Base-by-base conservation (phyloP, 92 coral and sea anemone genomes). In the Parazoanthus darwini region DNA sequence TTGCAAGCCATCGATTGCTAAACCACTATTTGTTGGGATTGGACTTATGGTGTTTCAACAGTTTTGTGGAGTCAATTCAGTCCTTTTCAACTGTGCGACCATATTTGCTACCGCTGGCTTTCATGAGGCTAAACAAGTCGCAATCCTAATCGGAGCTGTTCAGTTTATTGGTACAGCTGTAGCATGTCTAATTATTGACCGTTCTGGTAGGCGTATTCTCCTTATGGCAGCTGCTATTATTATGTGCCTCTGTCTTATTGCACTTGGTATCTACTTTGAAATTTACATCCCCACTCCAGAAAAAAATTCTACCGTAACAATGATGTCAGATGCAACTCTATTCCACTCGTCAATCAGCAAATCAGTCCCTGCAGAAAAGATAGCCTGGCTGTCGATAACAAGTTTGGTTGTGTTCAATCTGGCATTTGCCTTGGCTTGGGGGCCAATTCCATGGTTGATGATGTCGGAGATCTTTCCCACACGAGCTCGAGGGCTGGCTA, bases 401-500 rank as follows among this genome's bases (percentile, higher is more conserved):
- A 90, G 93, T 75, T 36, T 95, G 22, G 66, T 95, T 25, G 20
- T 95, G 35, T 93, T 88, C 71, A 86, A 88, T 44, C 65, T 93
- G 29, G 86, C 89, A 23, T 95, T 92, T 63, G 83, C 97, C n/a
- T 82, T 97, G 9, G 92, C 98, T 13, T 95, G 98, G 98, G 99
- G 99, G 10, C 99, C 99, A 29, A 89, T 97, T 29, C 99, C 99
- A 1, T 97, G 98, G 99, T 91, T 97, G 9, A 85, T 91, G 6
- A 95, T 97, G 94, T 93, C 98, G 0, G 99, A 97, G 90, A 89
- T 96, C 56, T 93, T 96, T 29, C 99, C 99, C 20, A 90, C 91
- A 35, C 92, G 94, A 14, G 98, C 95, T 8, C 95, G 99, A 22
- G 98, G 99, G 37, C 88, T 90, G 39, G 98, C 97, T 0, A 88